Evolutionary conservation across 1,140 invertebrate species (phyloP), one percentile per base, ranked within the genome.

Genomic region (Lordiphosa collinella): DNA sequence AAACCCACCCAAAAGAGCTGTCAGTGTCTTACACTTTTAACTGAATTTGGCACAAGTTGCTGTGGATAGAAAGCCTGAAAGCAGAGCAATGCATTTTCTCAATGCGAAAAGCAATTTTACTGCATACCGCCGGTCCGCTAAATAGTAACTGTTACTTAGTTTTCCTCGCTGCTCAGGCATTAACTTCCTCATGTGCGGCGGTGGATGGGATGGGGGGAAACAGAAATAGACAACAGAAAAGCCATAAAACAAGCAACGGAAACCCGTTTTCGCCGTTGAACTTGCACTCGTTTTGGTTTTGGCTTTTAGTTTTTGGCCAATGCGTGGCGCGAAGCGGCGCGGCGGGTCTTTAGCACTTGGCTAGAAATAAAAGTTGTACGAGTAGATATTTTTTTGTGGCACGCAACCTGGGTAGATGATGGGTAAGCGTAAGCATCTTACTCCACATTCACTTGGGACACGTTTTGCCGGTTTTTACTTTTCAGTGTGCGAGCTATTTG

Each of bases 101-200:
- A 32, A 18, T 48, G 62, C 51, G 54, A 75, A 80, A 80, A 82
- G 56, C 70, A 56, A 80, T 80, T 80, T 79, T 49, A 46, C 56
- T 58, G 66, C 55, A 75, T 75, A 75, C 66, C 34, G 69, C 29
- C 41, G 43, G 56, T 32, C 76, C 70, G 70, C 71, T 75, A 82
- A 79, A 82, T 74, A 75, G 70, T 82, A 79, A 79, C 76, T 79
- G 75, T 79, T 79, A 64, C 65, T 82, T 65, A 70, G 76, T 75
- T 75, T 79, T 79, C 69, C 61, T 61, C 51, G 37, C 54, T 72
- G 73, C 73, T 67, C 62, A 72, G 68, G 62, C 76, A 75, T 63
- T 71, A 71, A 76, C 76, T 80, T 80, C 75, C 76, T 80, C 75
- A 76, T 80, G 55, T 79, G 63, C 44, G 5, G 22, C 22, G 5